Conservation (phyloP, 1,140 invertebrate species). For the Lasaia peninsularis region DNA sequence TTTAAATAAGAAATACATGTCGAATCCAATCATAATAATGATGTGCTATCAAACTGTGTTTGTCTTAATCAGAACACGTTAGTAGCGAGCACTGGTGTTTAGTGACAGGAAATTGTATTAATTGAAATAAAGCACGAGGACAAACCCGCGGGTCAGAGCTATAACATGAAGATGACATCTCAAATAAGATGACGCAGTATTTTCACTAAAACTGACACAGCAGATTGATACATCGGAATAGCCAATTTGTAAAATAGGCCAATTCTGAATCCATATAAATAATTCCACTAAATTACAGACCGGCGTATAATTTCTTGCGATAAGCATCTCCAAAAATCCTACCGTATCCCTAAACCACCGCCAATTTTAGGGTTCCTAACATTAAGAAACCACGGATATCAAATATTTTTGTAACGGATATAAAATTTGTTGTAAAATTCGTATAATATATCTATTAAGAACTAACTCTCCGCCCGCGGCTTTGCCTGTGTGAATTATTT, state of each 20-base stretch:
- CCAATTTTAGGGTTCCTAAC: background rate
- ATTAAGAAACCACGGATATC: background rate
- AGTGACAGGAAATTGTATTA: background rate
- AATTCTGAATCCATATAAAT: conserved; percentile 28
- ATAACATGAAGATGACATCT: background rate
- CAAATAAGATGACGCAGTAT: background rate
- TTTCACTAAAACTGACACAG: conserved; percentile 15
- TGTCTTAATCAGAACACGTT: too few relatives aligned
- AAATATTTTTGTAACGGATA: too few relatives aligned
- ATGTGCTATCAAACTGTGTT: too few relatives aligned
- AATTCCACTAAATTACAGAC: conserved; percentile 28
- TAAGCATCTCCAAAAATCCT: conserved; percentile 1
- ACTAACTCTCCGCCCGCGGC: too few relatives aligned
- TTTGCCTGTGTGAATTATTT: too few relatives aligned
- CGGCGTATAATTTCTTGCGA: conserved; percentile 17
- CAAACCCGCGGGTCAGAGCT: background rate
- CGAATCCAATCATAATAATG: too few relatives aligned
- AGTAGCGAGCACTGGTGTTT: too few relatives aligned
- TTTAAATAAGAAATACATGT: too few relatives aligned
- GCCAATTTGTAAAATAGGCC: conserved; percentile 15
- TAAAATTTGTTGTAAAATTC: too few relatives aligned
- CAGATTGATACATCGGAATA: conserved; percentile 13
- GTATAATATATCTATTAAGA: too few relatives aligned
- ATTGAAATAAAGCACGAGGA: background rate
- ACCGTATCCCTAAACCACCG: background rate